Evolutionary conservation across 2,113 vertebrate genomes (phyloP), one percentile per base, ranked within the genome.

Genomic region (Pipa parva): DNA sequence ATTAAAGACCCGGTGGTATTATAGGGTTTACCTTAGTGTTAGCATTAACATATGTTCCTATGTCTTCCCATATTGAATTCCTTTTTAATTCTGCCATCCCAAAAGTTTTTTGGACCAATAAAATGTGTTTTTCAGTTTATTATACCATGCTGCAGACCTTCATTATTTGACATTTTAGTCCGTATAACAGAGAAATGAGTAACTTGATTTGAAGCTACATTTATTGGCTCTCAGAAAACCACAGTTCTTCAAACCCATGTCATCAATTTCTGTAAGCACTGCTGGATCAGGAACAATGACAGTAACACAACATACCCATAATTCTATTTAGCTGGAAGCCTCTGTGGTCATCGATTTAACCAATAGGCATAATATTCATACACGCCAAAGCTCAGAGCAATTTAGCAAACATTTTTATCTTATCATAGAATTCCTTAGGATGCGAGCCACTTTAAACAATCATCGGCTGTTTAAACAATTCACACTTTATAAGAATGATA

Each of bases 391-490:
- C 63, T 58, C 54, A 66, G 45, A 29, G 55, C 56, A 59, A 68
- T 68, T 68, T 51, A 68, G 45, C 64, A 59, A 51, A 21, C 22
- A 36, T 27, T 50, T 52, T 57, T 21, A 49, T 59, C 42, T 49
- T 66, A 58, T 66, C 21, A 42, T 37, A 29, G 57, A 59, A 68
- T 59, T 50, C 55, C 28, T 68, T 8, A n/a, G 45, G 64, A 37
- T 68, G 59, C 59, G 36, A 39, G 56, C 55, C 45, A 59, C 56
- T 68, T n/a, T 59, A 59, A 68, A 59, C 24, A 68, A 46, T 68
- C 64, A 68, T 59, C 55, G 59, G 64, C 55, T 50, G 56, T 68
- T 68, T 68, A 68, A 59, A 68, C 64, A 67, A 59, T 37, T 67
- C 64, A 36, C 55, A 67, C 42, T 59, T 59, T 59, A 58, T 26